These are phyloP conservation scores for Chloebia gouldiae DNA, from an alignment of 2,113 vertebrate genomes.

Conservation along the genomic window DNA sequence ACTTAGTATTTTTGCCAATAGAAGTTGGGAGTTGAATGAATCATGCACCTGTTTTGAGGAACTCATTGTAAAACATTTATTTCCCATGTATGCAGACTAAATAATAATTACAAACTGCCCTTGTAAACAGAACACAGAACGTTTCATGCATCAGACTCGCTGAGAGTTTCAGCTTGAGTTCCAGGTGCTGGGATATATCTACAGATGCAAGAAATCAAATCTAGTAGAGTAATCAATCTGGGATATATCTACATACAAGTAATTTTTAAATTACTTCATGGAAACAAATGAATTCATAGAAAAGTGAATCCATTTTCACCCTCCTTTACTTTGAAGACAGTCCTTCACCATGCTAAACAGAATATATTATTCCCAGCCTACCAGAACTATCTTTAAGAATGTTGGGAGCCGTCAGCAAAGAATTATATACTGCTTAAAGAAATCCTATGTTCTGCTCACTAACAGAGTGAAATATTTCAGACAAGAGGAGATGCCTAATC, in stretches of 20 bases:
- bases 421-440: background rate
- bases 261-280: background rate
- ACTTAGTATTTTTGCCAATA: background rate
- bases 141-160: background rate
- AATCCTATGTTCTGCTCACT: background rate
- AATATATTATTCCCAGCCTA: background rate
- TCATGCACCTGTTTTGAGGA: background rate
- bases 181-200: background rate
- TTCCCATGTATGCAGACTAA: background rate
- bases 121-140: background rate
- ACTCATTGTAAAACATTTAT: background rate
- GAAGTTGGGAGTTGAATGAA: background rate
- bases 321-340: background rate
- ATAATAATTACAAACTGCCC: background rate
- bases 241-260: background rate
- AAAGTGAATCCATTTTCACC: background rate
- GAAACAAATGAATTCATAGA: background rate
- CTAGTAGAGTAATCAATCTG: background rate
- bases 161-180: background rate
- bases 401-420: background rate
- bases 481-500: background rate
- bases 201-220: background rate
- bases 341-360: background rate
- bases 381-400: background rate
- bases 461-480: background rate